A percentile compares a stretch with the other conserved stretches of the same genome.
These are phyloP conservation scores for Timema cristinae DNA, from an alignment of 2,888 invertebrate genomes.

Conservation along the genomic window DNA sequence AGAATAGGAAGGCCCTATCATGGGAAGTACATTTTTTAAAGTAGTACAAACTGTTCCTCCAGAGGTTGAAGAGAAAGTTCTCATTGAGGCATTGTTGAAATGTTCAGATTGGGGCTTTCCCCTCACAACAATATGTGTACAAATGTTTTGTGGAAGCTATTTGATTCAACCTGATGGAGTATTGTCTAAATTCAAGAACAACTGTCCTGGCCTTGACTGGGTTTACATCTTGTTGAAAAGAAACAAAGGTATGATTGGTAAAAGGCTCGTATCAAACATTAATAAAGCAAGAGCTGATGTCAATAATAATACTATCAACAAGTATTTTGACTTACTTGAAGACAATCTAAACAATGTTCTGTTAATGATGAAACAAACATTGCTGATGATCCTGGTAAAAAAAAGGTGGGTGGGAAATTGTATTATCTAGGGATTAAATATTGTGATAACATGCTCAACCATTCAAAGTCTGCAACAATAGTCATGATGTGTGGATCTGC, in stretches of 20 bases:
- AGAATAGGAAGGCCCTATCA: background rate
- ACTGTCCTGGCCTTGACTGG: background rate
- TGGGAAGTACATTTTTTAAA: background rate
- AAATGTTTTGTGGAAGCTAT: background rate
- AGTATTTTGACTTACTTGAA: background rate
- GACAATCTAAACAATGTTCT: background rate
- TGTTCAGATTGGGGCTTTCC: background rate
- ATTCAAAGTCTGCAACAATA: conserved; percentile 17
- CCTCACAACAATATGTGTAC: background rate
- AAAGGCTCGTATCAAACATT: background rate
- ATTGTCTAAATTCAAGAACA: conserved; percentile 1
- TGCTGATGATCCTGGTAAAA: conserved; percentile 35
- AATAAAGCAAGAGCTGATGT: background rate
- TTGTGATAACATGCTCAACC: background rate
- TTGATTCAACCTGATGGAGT: background rate
- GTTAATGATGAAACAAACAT: conserved; percentile 39
- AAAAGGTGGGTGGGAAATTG: conserved; percentile 25
- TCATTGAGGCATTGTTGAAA: background rate
- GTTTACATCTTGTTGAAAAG: background rate
- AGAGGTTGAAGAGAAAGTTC: conserved; percentile 1
- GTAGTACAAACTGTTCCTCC: background rate
- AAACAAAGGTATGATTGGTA: background rate
- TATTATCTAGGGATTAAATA: conserved; percentile 15
- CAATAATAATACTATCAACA: background rate
- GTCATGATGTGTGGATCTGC: conserved; percentile 35